Conservation (phyloP, 2,797 vertebrate genomes). For the Selene dorsalis region DNA sequence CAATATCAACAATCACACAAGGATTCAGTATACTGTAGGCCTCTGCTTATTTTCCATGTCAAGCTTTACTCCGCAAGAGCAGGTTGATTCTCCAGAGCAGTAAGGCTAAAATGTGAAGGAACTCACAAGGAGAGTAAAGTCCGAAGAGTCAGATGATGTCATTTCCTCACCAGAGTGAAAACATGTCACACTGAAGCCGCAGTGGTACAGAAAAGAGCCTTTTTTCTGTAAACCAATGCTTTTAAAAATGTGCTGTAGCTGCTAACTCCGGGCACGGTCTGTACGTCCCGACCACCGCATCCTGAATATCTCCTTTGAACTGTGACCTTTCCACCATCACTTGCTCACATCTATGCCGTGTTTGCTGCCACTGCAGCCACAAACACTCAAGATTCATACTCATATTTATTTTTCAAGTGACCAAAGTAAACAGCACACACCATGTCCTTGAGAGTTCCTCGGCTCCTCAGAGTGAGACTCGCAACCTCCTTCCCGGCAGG, state of each 20-base stretch:
- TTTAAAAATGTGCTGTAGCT: not conserved
- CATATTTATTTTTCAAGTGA: conserved; percentile 37
- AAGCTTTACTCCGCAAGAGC: not conserved
- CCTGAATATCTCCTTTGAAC: conserved; percentile 15
- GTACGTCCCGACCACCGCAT: not conserved
- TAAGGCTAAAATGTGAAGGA: conserved; percentile 38
- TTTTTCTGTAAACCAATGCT: conserved; percentile 38
- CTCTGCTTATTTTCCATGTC: not conserved
- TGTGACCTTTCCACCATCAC: conserved; percentile 12
- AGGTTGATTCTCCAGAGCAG: conserved; percentile 21
- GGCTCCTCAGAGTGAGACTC: conserved; percentile 2
- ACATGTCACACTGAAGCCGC: conserved; percentile 49
- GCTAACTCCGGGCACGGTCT: not conserved
- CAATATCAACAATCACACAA: not conserved
- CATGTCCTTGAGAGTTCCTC: not conserved
- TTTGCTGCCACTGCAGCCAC: conserved; percentile 35
- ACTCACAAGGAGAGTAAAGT: conserved; percentile 37
- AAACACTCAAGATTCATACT: conserved; percentile 38
- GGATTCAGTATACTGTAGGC: not conserved
- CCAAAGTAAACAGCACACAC: conserved; percentile 35
- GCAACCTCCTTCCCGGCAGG: conserved; percentile 7
- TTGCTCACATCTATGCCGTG: not conserved
- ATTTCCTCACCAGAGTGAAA: conserved; percentile 58
- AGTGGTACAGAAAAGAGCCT: conserved; percentile 25
- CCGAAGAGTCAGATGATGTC: conserved; percentile 47